Conservation (phyloP, 1,140 invertebrate genomes). For the Drosophila willistoni region DNA sequence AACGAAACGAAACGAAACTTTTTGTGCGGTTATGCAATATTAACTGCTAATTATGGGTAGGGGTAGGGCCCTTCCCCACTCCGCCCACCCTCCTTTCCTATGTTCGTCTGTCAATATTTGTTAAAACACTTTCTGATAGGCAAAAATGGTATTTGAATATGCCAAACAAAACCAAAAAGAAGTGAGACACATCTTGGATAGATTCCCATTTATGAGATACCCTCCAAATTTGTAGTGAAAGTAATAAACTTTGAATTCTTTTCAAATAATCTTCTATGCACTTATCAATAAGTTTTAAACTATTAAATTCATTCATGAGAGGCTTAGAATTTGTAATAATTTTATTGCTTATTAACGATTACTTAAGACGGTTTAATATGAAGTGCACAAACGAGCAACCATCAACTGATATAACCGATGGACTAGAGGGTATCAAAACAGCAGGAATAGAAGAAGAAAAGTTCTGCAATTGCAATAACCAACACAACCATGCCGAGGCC, state of each 20-base stretch:
- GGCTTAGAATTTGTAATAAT: too few relatives aligned
- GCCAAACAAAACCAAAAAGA: conserved; percentile 26
- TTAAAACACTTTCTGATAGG: conserved; percentile 79
- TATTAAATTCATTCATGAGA: too few relatives aligned
- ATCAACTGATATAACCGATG: not conserved
- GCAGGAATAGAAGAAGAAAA: conserved; percentile 37
- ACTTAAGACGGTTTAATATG: too few relatives aligned
- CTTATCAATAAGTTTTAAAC: too few relatives aligned
- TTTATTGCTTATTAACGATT: too few relatives aligned
- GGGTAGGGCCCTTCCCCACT: conserved; percentile 11
- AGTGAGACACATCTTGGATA: not conserved
- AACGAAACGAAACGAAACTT: conserved; percentile 61
- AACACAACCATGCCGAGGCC: conserved; percentile 28
- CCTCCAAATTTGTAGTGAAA: not conserved
- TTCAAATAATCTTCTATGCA: too few relatives aligned
- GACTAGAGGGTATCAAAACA: not conserved
- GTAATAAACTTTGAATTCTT: too few relatives aligned
- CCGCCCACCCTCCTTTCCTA: not conserved
- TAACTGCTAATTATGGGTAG: conserved; percentile 74
- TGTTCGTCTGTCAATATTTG: conserved; percentile 76
- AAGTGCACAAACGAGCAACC: too few relatives aligned
- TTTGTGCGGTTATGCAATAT: conserved; percentile 74
- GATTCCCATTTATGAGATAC: not conserved
- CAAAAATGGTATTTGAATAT: conserved; percentile 78
- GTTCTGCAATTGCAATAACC: conserved; percentile 72